Evolutionary conservation across 2,888 invertebrate species (phyloP).

Genomic region (Eueremaeus valkanovi): DNA sequence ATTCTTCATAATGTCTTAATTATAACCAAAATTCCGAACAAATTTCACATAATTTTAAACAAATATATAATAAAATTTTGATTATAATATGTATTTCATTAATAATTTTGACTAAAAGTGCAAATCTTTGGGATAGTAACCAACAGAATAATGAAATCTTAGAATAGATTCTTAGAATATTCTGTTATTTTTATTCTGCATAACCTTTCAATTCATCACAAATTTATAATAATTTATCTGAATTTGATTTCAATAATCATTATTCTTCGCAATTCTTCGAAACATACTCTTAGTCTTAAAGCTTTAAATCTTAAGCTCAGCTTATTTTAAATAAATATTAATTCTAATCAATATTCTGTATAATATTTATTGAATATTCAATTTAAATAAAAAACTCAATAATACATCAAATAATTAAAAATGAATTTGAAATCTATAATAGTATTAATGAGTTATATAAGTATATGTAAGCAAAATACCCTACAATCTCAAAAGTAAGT

Average conservation of each 20-base stretch:
- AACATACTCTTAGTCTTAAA: no score
- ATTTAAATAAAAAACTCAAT: not conserved
- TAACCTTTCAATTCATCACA: no score
- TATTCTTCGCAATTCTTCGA: no score
- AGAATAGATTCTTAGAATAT: no score
- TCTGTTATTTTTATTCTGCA: no score
- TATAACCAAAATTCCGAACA: not conserved
- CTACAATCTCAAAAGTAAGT: not conserved
- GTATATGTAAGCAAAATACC: not conserved
- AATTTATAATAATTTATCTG: no score
- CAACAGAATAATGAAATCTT: no score
- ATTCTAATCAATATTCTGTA: not conserved
- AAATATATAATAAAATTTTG: not conserved
- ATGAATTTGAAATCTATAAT: not conserved
- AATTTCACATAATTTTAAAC: not conserved
- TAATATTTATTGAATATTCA: not conserved
- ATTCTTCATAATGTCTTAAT: not conserved
- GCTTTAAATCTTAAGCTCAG: no score
- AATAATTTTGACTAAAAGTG: not conserved
- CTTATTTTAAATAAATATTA: no score
- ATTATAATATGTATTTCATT: not conserved
- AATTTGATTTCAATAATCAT: no score
- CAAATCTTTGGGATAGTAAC: no score
- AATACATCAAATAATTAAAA: not conserved
- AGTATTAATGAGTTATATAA: not conserved